phyloP scores from a whole-genome alignment of 2,113 vertebrate species.

The Oncorhynchus masou region DNA sequence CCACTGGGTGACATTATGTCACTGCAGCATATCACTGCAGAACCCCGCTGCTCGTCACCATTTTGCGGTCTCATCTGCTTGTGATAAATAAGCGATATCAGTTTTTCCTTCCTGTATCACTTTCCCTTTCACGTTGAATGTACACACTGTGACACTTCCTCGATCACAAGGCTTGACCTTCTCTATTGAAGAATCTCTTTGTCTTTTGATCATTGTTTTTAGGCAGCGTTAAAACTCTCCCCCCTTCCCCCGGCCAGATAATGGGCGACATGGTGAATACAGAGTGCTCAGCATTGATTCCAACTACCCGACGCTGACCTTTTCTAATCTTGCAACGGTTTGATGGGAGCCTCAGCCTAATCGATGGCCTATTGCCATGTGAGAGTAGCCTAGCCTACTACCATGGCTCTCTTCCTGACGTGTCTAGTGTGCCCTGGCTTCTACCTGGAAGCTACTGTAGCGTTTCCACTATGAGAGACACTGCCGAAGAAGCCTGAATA shows the following conservation, averaged over 20 bases:
- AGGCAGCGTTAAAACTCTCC: constrained; percentile 35
- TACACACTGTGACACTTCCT: constrained; percentile 39
- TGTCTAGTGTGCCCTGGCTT: constrained; percentile 11
- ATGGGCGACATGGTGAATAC: constrained; percentile 60
- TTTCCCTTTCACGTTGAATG: constrained; percentile 48
- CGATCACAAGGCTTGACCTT: constrained; percentile 57
- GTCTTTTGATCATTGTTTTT: constrained; percentile 67
- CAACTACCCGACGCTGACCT: constrained; percentile 65
- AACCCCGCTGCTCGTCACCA: not conserved
- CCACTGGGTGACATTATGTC: not conserved
- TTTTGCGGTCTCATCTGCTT: constrained; percentile 47
- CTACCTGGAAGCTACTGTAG: constrained; percentile 42
- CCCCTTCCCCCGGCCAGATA: constrained; percentile 32
- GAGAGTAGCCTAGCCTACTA: constrained; percentile 24
- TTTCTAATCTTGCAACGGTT: constrained; percentile 58
- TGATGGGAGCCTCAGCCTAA: constrained; percentile 53
- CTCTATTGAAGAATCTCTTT: constrained; percentile 53
- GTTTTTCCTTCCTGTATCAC: constrained; percentile 29
- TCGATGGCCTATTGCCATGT: constrained; percentile 48
- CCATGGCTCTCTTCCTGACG: constrained; percentile 42
- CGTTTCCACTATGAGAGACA: not conserved
- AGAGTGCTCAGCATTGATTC: constrained; percentile 66
- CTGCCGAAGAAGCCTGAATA: constrained; percentile 39
- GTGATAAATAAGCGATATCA: constrained; percentile 55
- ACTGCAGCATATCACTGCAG: not conserved